Percentiles rank a stretch among this genome's conserved stretches.
phyloP scores from a whole-genome alignment of 2,113 vertebrate species.

The Brienomyrus brachyistius region DNA sequence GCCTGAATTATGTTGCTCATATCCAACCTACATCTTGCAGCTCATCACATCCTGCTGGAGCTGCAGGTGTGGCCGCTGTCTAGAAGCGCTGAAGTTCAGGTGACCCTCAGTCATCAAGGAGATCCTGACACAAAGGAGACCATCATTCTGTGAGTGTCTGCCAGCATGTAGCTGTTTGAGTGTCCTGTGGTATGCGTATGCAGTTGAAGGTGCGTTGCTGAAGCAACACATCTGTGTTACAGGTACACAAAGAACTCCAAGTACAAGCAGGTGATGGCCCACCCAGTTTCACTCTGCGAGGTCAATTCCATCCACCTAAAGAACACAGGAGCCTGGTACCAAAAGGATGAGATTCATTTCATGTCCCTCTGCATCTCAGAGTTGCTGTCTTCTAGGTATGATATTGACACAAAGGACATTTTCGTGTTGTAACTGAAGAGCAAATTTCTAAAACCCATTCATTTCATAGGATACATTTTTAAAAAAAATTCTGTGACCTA shows the following conservation, averaged over 20 bases:
- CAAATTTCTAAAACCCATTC: neutral
- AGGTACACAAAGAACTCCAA: conserved; percentile 40
- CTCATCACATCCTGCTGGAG: conserved; percentile 59
- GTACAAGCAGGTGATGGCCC: conserved; percentile 48
- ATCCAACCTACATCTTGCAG: conserved; percentile 31
- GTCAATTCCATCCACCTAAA: conserved; percentile 51
- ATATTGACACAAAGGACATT: neutral
- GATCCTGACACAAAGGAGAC: conserved; percentile 31
- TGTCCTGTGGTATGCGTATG: neutral
- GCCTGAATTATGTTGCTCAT: neutral
- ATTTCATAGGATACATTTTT: neutral
- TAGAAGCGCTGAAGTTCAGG: conserved; percentile 52
- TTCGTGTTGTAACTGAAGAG: neutral
- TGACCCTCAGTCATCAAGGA: conserved; percentile 43
- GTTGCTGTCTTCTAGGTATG: conserved; percentile 45
- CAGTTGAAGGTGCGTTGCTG: neutral
- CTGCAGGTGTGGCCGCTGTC: conserved; percentile 47
- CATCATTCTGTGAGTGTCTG: conserved; percentile 53
- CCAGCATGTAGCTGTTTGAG: neutral
- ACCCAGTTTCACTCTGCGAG: conserved; percentile 47
- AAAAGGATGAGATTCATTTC: conserved; percentile 54
- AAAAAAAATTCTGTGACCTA: neutral
- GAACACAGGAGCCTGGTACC: conserved; percentile 55
- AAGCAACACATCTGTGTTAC: conserved; percentile 21
- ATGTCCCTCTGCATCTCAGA: conserved; percentile 55